These are phyloP conservation scores for Tetrao urogallus DNA, from an alignment of 2,113 vertebrate genomes.

Conservation along the genomic window DNA sequence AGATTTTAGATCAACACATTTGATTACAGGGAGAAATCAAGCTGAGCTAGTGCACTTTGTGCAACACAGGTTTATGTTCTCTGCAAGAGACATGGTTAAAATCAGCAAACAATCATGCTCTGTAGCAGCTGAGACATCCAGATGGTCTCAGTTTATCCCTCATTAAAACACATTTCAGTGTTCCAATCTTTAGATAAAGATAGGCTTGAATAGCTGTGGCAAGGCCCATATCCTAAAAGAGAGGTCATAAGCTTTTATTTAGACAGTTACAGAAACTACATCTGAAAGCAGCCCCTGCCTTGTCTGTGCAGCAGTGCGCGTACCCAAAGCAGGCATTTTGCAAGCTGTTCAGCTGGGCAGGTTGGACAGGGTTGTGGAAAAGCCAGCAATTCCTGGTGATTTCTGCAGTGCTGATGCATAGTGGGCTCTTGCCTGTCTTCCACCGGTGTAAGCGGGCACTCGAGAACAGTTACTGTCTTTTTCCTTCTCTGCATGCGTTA, in stretches of 20 bases:
- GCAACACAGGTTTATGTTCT: slow-evolving; percentile 30
- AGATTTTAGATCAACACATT: slow-evolving; percentile 49
- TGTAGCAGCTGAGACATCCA: slow-evolving; percentile 62
- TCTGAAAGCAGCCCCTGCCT: background rate
- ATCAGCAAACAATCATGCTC: slow-evolving; percentile 58
- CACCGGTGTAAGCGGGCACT: fast-evolving
- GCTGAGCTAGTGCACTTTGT: slow-evolving; percentile 23
- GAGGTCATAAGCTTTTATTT: background rate
- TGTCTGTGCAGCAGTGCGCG: background rate
- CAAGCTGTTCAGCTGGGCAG: fast-evolving
- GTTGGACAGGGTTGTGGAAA: fast-evolving
- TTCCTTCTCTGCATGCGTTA: background rate
- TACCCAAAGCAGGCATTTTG: background rate
- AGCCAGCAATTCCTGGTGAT: no score
- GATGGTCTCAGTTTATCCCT: slow-evolving; percentile 71
- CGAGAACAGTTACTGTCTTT: no score
- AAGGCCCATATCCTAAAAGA: slow-evolving; percentile 14
- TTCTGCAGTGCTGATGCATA: fast-evolving
- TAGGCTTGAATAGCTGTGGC: slow-evolving; percentile 33
- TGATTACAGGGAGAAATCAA: slow-evolving; percentile 60
- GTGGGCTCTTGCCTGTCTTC: fast-evolving
- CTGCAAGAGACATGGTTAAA: slow-evolving; percentile 35
- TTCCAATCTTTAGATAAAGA: slow-evolving; percentile 62
- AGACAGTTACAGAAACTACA: background rate
- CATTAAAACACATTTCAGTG: slow-evolving; percentile 64